A percentile compares a stretch with the other conserved stretches of the same genome.
Conservation (phyloP, 2,113 vertebrate species). For the Nicator chloris region DNA sequence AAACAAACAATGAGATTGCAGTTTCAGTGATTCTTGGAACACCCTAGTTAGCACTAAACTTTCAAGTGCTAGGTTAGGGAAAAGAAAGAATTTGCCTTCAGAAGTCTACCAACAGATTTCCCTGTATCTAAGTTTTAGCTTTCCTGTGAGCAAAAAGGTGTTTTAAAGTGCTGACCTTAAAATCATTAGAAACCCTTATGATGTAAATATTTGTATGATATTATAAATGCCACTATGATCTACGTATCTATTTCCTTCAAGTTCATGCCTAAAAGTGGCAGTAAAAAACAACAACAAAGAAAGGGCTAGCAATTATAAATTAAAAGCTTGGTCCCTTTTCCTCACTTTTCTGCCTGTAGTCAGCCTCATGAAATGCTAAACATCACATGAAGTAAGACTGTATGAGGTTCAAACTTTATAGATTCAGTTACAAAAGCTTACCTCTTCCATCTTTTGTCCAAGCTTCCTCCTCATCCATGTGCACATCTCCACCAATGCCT, state of each 20-base stretch:
- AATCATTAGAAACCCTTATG: neutral
- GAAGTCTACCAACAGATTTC: neutral
- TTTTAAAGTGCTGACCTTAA: neutral
- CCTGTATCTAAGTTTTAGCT: neutral
- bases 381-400: neutral
- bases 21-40: neutral
- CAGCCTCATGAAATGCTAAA: neutral
- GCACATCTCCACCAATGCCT: constrained; percentile 84
- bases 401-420: neutral
- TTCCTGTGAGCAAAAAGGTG: neutral
- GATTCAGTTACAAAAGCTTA: neutral
- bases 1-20: neutral
- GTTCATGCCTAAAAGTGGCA: neutral
- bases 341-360: neutral
- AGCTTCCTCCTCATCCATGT: constrained; percentile 86
- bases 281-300: neutral
- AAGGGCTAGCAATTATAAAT: neutral
- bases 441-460: constrained; percentile 78
- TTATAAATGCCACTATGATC: neutral
- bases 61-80: neutral
- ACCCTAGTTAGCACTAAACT: neutral
- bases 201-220: neutral
- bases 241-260: neutral
- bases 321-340: neutral
- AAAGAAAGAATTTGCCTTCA: neutral